Base-by-base conservation (phyloP, 2,797 vertebrate species). In the Saxicola maurus region DNA sequence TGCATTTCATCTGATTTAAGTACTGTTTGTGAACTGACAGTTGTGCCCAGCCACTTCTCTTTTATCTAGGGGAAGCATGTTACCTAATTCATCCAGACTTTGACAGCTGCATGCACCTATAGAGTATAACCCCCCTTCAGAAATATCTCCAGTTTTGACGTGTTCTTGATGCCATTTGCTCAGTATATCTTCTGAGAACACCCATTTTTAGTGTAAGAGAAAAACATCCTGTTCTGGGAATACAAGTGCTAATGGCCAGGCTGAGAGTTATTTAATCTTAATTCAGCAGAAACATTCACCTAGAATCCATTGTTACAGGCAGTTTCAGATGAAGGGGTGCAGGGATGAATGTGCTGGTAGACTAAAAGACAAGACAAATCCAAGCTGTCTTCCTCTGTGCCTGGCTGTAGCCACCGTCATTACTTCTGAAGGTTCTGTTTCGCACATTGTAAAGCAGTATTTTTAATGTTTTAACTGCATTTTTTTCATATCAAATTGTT, bases 401-500 rank as follows among this genome's bases (percentile, higher is more conserved):
- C 61, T 94, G 78, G 48, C 68, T 90, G 51, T 77, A 77, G 71
- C 33, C 11, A 8, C 31, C 20, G 17, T 60, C 46, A 15, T 81
- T 45, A 55, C 5, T 83, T 62, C 23, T 27, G 46, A 83, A 87
- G 57, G 83, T 85, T 88, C 56, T 67, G 42, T 92, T 91, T 57
- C 3, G 0, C 71, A 81, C 75, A 79, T 37, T 80, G 82, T 94
- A 87, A 85, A 85, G 56, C 23, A 8, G 67, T 85, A 33, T 79
- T 92, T 84, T 76, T 82, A 38, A 76, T 82, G 78, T 85, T 89
- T 59, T 80, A 82, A 69, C 31, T 66, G 66, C 59, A 3, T 33
- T 57, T 78, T 86, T 93, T 87, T 68, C 86, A 30, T 60, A 84
- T 18, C 5, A 28, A 86, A 68, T 87, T 89, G 82, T 94, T 92